These are phyloP conservation scores for Oceanites oceanicus DNA, from an alignment of 2,113 vertebrate genomes.

Conservation along the genomic window DNA sequence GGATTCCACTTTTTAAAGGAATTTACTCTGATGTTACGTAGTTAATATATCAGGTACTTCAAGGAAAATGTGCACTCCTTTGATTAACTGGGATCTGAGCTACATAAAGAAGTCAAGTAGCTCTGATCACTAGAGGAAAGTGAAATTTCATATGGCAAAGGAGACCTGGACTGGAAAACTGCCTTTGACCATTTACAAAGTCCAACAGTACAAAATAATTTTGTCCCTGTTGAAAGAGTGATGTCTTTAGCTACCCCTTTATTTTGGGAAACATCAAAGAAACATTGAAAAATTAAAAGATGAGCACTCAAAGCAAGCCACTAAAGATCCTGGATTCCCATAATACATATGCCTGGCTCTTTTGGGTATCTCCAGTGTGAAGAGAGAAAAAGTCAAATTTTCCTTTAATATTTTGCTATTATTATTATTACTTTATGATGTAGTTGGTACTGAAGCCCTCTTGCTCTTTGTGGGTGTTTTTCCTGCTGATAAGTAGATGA, in stretches of 20 bases:
- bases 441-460: background rate
- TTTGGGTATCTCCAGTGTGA: background rate
- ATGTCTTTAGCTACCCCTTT: background rate
- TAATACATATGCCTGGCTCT: background rate
- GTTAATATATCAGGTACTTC: background rate
- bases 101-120: background rate
- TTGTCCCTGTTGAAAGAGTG: background rate
- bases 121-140: background rate
- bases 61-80: background rate
- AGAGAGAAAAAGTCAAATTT: background rate
- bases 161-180: background rate
- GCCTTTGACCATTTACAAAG: background rate
- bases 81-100: background rate
- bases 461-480: background rate
- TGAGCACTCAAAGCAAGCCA: background rate
- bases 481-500: background rate
- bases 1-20: background rate
- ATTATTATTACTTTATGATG: background rate
- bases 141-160: background rate
- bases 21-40: background rate
- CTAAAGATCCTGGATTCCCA: background rate
- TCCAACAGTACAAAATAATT: background rate
- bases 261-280: background rate
- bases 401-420: background rate
- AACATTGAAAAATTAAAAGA: background rate